Evolutionary conservation across 92 coral and sea anemone species (phyloP).

Genomic region (Paramuricea clavata): DNA sequence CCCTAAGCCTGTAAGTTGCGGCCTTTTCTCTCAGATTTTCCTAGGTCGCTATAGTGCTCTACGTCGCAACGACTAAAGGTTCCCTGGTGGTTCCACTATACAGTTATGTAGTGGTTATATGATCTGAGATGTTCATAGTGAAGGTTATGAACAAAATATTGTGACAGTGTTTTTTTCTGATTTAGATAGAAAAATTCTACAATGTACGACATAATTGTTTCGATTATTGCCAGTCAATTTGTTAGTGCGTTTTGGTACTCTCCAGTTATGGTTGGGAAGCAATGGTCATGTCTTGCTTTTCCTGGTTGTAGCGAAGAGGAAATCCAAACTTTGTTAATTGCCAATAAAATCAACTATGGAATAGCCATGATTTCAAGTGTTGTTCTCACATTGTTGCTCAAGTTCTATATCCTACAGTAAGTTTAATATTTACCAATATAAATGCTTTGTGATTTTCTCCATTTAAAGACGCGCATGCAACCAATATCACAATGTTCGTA

Average conservation of each 20-base stretch:
- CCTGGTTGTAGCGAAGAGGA: slow-evolving; percentile 49
- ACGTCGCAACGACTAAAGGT: too few relatives aligned
- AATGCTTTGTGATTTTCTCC: neutral
- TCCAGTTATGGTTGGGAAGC: slow-evolving; percentile 46
- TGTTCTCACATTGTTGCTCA: slow-evolving; percentile 8
- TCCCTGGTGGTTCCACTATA: too few relatives aligned
- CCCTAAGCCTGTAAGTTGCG: too few relatives aligned
- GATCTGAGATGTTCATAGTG: neutral
- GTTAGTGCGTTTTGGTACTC: slow-evolving; percentile 65
- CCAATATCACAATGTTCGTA: neutral
- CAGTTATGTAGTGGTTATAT: too few relatives aligned
- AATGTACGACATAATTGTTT: slow-evolving; percentile 25
- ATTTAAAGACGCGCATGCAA: neutral
- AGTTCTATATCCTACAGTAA: slow-evolving; percentile 37
- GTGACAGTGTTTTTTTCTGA: neutral
- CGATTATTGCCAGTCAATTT: slow-evolving; percentile 55
- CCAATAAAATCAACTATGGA: neutral
- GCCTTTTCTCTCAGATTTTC: too few relatives aligned
- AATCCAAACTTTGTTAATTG: slow-evolving; percentile 17
- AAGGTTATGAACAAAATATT: neutral
- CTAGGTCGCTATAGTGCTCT: too few relatives aligned
- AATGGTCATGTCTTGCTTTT: slow-evolving; percentile 54
- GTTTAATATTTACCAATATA: neutral
- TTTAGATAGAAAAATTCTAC: neutral
- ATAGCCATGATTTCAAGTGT: slow-evolving; percentile 27